Evolutionary conservation across 2,888 invertebrate species (phyloP).

Genomic region (Plebejus anna): DNA sequence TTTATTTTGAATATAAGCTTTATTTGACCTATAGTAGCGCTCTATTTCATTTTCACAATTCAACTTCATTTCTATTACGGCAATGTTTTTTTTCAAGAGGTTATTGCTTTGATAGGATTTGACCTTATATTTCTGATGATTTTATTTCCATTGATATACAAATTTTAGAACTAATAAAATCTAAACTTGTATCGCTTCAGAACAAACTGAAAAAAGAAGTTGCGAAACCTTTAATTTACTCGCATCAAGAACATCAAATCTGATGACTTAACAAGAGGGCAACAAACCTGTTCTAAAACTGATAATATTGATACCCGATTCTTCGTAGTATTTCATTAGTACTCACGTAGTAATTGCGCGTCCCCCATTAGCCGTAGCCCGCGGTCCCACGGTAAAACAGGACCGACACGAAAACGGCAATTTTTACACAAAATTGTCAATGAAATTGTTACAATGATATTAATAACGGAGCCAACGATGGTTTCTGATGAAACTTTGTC

Average conservation of each 20-base stretch:
- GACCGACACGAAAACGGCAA: slow-evolving; percentile 33
- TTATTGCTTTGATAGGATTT: background rate
- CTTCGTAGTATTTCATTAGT: slow-evolving; percentile 23
- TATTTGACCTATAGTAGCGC: background rate
- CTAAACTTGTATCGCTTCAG: background rate
- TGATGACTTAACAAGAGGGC: slow-evolving; percentile 22
- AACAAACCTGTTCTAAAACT: slow-evolving; percentile 19
- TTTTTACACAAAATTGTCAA: slow-evolving; percentile 28
- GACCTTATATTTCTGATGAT: background rate
- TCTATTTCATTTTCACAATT: background rate
- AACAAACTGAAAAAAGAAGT: background rate
- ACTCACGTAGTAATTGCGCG: slow-evolving; percentile 10
- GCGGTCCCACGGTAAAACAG: slow-evolving; percentile 16
- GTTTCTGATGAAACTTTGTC: slow-evolving; percentile 11
- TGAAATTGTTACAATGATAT: slow-evolving; percentile 59
- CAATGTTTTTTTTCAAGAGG: background rate
- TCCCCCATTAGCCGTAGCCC: slow-evolving; percentile 24
- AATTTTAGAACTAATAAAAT: background rate
- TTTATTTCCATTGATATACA: background rate
- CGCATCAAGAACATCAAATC: slow-evolving; percentile 1
- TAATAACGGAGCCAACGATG: slow-evolving; percentile 53
- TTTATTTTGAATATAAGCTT: background rate
- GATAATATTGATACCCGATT: slow-evolving; percentile 27
- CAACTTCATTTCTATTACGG: background rate
- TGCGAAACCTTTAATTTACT: background rate